Evolutionary conservation across 2,888 invertebrate species (phyloP).

Genomic region (Onthophagus sagittarius): DNA sequence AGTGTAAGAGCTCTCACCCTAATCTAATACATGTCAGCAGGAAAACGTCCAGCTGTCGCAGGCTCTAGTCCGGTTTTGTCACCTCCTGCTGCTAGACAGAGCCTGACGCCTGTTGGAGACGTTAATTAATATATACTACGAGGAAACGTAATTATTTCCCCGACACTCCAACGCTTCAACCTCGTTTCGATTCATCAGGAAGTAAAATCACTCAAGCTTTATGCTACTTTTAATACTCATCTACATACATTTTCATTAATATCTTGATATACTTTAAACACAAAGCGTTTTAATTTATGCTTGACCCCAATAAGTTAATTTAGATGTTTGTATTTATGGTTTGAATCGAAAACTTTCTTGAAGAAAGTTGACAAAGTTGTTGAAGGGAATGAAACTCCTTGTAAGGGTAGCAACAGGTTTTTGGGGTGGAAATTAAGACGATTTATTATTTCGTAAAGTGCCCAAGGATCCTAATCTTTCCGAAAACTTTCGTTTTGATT

Average conservation of each 20-base stretch:
- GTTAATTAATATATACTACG: slow-evolving; percentile 50
- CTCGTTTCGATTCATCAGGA: neutral
- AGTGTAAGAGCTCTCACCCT: slow-evolving; percentile 48
- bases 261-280: too few species aligned
- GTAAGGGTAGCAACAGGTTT: slow-evolving; percentile 26
- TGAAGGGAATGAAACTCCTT: neutral
- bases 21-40: slow-evolving; percentile 49
- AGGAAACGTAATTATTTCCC: slow-evolving; percentile 41
- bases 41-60: slow-evolving; percentile 48
- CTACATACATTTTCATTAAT: neutral
- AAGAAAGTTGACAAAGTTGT: neutral
- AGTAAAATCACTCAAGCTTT: neutral
- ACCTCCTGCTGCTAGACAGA: slow-evolving; percentile 43
- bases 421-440: slow-evolving; percentile 18
- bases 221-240: neutral
- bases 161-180: neutral
- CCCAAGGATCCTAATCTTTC: neutral
- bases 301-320: too few species aligned
- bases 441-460: slow-evolving; percentile 23
- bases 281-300: too few species aligned
- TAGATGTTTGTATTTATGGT: neutral
- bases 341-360: neutral
- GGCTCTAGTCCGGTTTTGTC: slow-evolving; percentile 36
- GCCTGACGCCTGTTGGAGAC: slow-evolving; percentile 45
- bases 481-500: neutral